These are phyloP conservation scores for Diadegma fenestrale DNA, from an alignment of 2,888 invertebrate genomes.

Conservation along the genomic window DNA sequence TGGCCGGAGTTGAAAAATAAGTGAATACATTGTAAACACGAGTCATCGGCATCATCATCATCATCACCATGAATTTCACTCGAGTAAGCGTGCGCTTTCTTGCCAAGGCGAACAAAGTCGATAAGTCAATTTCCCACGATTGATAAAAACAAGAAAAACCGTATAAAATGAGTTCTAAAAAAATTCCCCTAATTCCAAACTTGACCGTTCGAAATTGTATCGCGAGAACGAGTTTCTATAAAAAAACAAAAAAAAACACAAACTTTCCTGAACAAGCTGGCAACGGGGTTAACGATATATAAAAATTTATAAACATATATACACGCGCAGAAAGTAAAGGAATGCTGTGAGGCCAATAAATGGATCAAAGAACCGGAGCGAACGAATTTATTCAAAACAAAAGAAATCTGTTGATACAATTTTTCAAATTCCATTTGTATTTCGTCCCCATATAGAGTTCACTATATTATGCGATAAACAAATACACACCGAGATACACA, in stretches of 20 bases:
- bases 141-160: constrained; percentile 15
- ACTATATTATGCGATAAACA: constrained; percentile 67
- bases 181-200: constrained; percentile 30
- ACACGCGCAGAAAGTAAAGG: constrained; percentile 48
- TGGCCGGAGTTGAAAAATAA: constrained; percentile 5
- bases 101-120: constrained; percentile 4
- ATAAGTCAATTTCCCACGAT: constrained; percentile 25
- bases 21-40: constrained; percentile 13
- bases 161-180: neutral
- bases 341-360: constrained; percentile 48
- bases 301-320: constrained; percentile 15
- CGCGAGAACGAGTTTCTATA: constrained; percentile 41
- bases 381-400: constrained; percentile 65
- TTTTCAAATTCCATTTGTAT: constrained; percentile 62
- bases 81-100: constrained; percentile 21
- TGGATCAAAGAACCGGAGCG: constrained; percentile 48
- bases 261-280: constrained; percentile 26
- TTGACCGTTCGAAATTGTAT: constrained; percentile 44
- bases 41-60: neutral
- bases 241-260: neutral
- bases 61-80: constrained; percentile 14
- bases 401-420: constrained; percentile 53
- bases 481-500: constrained; percentile 14
- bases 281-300: constrained; percentile 21
- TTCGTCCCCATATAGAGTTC: constrained; percentile 71